Evolutionary conservation across 1,140 invertebrate genomes (phyloP).

Genomic region (Sitobion miscanthi): DNA sequence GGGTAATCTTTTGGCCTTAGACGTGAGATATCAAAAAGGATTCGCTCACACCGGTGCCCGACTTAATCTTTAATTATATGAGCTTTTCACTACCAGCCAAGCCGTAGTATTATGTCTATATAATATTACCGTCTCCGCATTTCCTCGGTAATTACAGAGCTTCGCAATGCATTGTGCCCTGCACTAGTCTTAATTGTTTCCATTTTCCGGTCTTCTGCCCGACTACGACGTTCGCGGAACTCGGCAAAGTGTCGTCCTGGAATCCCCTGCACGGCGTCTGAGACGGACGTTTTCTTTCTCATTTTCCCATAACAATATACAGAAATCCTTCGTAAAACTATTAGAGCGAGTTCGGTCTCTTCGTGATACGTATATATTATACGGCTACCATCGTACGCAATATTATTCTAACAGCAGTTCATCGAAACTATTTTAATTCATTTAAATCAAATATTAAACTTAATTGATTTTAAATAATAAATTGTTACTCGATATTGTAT

Average conservation of each 20-base stretch:
- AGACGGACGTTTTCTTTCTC: not conserved
- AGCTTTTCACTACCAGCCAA: not conserved
- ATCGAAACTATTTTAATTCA: not conserved
- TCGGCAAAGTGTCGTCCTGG: slow-evolving; percentile 23
- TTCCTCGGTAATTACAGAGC: slow-evolving; percentile 27
- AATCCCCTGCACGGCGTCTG: not conserved
- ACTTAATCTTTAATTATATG: slow-evolving; percentile 55
- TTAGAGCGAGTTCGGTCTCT: not conserved
- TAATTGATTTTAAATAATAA: too few relatives aligned
- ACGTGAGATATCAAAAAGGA: slow-evolving; percentile 38
- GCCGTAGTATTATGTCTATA: not conserved
- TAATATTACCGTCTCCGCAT: not conserved
- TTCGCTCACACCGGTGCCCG: slow-evolving; percentile 27
- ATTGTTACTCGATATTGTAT: too few relatives aligned
- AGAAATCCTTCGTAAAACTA: not conserved
- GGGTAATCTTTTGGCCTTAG: slow-evolving; percentile 13
- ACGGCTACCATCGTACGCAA: too few relatives aligned
- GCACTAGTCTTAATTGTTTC: slow-evolving; percentile 43
- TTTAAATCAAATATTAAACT: too few relatives aligned
- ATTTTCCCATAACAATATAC: not conserved
- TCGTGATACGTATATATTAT: not conserved
- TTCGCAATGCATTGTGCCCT: not conserved
- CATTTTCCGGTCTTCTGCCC: slow-evolving; percentile 41
- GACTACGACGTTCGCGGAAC: not conserved
- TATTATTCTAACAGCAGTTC: too few relatives aligned